Conservation (phyloP, 2,888 invertebrate genomes). For the Brassicogethes aeneus region DNA sequence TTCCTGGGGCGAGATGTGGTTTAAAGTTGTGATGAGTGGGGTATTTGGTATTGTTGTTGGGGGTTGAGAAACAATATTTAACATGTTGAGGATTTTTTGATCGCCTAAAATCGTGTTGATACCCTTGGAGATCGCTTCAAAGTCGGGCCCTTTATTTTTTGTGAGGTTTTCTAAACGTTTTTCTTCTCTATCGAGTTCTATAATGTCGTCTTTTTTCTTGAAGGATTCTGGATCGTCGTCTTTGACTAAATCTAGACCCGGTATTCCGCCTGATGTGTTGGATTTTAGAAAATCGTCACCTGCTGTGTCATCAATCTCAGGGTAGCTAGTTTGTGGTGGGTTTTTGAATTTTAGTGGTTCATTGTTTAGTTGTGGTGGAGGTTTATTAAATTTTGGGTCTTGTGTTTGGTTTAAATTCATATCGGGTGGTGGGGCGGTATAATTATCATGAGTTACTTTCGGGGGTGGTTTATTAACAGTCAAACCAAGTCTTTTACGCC, state of each 20-base stretch:
- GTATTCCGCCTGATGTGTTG: constrained; percentile 49
- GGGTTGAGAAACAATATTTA: constrained; percentile 41
- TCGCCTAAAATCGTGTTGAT: constrained; percentile 55
- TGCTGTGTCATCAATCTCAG: constrained; percentile 11
- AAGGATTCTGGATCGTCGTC: constrained; percentile 26
- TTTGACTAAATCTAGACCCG: constrained; percentile 62
- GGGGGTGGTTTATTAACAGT: constrained; percentile 13
- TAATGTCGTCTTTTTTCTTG: constrained; percentile 19
- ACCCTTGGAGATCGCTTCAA: constrained; percentile 52
- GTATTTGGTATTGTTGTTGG: constrained; percentile 19
- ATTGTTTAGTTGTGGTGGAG: constrained; percentile 31
- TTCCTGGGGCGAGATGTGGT: not conserved
- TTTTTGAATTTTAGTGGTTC: constrained; percentile 30
- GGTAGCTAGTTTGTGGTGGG: constrained; percentile 1
- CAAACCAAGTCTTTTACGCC: constrained; percentile 47
- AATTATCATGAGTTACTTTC: constrained; percentile 11
- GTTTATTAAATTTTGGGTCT: constrained; percentile 14
- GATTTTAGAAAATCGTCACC: constrained; percentile 17
- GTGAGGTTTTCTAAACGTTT: constrained; percentile 9
- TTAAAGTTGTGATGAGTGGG: constrained; percentile 6
- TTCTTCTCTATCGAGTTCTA: constrained; percentile 10
- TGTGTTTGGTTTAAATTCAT: not conserved
- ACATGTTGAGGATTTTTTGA: constrained; percentile 53
- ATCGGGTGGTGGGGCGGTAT: not conserved
- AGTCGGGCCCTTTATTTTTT: constrained; percentile 40